A percentile compares a stretch with the other conserved stretches of the same genome.
phyloP scores from a whole-genome alignment of 64 coral and sea anemone genomes.

The Montipora capricornis region DNA sequence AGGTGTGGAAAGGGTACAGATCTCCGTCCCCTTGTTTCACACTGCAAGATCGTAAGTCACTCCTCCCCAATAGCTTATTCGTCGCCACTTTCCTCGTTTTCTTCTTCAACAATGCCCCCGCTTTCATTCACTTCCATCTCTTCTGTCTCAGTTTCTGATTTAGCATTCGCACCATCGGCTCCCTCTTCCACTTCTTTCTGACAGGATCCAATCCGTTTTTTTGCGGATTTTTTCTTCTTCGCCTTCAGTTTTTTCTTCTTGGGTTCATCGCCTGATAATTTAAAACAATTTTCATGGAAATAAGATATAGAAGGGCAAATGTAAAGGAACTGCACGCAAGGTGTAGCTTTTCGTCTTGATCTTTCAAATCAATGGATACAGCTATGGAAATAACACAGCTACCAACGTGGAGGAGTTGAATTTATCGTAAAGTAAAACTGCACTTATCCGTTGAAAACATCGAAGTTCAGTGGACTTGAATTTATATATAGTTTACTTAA shows the following conservation, averaged over 20 bases:
- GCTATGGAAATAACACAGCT: too few species aligned
- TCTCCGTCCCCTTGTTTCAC: too few species aligned
- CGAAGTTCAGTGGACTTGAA: too few species aligned
- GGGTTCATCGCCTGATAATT: constrained; percentile 69
- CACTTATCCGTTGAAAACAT: too few species aligned
- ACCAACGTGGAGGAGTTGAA: too few species aligned
- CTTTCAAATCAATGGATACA: too few species aligned
- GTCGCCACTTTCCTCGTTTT: neutral
- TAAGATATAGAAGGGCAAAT: neutral
- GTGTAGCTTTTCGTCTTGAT: too few species aligned
- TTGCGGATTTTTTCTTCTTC: constrained; percentile 70
- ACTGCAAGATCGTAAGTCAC: too few species aligned
- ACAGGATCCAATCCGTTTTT: constrained; percentile 27
- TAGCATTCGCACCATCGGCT: neutral
- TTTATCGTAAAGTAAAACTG: too few species aligned
- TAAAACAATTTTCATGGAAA: neutral
- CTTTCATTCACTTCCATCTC: constrained; percentile 16
- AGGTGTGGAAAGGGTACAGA: too few species aligned
- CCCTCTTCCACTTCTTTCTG: neutral
- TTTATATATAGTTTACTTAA: too few species aligned
- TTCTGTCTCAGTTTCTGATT: neutral
- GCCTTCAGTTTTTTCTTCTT: constrained; percentile 84
- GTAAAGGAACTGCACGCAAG: neutral
- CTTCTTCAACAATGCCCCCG: constrained; percentile 6
- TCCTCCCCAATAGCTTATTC: neutral